Base-by-base conservation (phyloP, 1,140 invertebrate species). In the Aphis gossypii region DNA sequence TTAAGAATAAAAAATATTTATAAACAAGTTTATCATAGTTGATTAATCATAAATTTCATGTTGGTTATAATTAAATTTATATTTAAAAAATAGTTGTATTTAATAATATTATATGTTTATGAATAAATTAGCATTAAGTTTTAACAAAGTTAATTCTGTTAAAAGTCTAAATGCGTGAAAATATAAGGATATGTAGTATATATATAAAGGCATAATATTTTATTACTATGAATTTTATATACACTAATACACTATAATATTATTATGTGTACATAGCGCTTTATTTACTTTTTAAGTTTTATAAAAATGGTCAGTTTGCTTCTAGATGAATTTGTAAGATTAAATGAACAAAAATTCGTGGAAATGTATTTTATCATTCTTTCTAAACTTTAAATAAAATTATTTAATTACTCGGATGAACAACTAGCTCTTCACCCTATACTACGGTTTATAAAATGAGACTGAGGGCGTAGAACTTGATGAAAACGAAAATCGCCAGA, bases 401-500 rank as follows among this genome's bases (percentile, higher is more conserved):
- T 86, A 86, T 86, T 86, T 86, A 86, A 86, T 86, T 46, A 44
- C 83, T 86, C 11, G 1, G 23, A 86, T 86, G 83, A 86, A 86
- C 21, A 44, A 14, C 41, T 86, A 35, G 35, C 21, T 83, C 21
- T 38, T 68, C 5, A 1, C 18, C n/a, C 14, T n/a, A 20, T 76
- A n/a, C 11, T 68, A 68, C 60, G 30, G 30, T 60, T 30, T 60
- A 60, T 68, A n/a, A 76, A n/a, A 76, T 18, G 14, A n/a, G n/a
- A 18, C n/a, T n/a, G 60, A 23, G 2, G 3, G 14, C 30, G 30
- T 76, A 18, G 30, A 76, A 76, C 14, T 35, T n/a, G 60, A n/a
- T 23, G 60, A 76, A n/a, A 18, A 14, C 30, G 60, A n/a, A 60
- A 68, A 68, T 68, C 3, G 60, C 11, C 30, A 38, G 35, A 21